phyloP scores from a whole-genome alignment of 2,797 vertebrate genomes.

The Anguilla anguilla region DNA sequence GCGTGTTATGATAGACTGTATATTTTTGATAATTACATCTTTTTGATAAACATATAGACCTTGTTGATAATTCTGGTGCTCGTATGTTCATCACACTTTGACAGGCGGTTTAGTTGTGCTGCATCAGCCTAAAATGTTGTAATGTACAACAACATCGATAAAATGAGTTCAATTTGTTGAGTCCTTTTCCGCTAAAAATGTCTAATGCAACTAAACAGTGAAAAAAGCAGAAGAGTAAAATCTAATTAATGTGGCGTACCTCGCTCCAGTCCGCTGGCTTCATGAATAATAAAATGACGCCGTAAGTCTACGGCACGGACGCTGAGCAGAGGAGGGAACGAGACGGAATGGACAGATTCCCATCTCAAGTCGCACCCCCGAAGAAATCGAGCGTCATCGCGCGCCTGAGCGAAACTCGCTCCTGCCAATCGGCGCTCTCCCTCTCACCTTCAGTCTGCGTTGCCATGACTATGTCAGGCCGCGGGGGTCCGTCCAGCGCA shows the following conservation, averaged over 20 bases:
- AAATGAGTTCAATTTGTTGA: background rate
- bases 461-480: background rate
- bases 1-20: background rate
- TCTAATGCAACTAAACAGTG: background rate
- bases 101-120: background rate
- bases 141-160: background rate
- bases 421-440: background rate
- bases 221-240: background rate
- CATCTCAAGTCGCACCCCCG: background rate
- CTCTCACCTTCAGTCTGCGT: background rate
- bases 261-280: background rate
- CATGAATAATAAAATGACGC: background rate
- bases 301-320: background rate
- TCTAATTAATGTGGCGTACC: background rate
- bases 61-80: background rate
- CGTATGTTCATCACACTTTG: background rate
- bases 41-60: background rate
- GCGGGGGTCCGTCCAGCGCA: background rate
- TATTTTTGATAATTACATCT: too few species aligned
- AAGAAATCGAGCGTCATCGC: background rate
- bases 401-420: background rate
- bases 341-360: background rate
- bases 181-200: too few species aligned
- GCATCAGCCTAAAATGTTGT: background rate
- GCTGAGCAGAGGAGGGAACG: background rate